These are phyloP conservation scores for Hystrix cristata DNA, from an alignment of 2,113 vertebrate species.

Conservation along the genomic window DNA sequence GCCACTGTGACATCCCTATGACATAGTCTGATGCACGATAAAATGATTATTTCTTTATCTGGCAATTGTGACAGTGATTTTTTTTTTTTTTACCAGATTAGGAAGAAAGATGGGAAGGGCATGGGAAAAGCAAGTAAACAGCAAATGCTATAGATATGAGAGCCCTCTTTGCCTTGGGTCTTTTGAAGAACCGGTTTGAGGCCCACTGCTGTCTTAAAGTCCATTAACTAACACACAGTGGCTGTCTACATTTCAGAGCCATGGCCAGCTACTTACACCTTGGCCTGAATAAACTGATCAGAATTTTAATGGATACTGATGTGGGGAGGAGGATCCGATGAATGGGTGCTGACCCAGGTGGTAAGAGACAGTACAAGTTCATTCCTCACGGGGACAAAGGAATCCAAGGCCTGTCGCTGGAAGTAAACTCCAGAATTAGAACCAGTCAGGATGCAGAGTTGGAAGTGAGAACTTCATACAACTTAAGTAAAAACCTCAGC, in stretches of 20 bases:
- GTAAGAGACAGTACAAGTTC: background rate
- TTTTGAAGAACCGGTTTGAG: background rate
- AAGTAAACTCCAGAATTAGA: background rate
- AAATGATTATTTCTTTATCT: constrained; percentile 77
- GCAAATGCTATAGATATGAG: background rate
- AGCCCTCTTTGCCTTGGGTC: background rate
- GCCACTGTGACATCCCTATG: constrained; percentile 69
- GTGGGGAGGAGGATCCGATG: background rate
- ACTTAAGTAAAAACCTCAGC: background rate
- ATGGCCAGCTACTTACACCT: background rate
- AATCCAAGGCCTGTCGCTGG: background rate
- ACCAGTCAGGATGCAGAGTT: background rate
- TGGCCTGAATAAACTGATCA: background rate
- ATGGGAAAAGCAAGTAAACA: background rate
- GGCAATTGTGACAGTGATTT: constrained; percentile 66
- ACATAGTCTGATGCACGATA: constrained; percentile 71
- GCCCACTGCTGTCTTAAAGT: background rate
- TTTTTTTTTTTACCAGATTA: background rate
- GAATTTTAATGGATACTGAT: background rate
- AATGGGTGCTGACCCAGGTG: background rate
- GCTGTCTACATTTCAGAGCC: background rate
- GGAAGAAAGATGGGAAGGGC: background rate
- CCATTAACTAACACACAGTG: background rate
- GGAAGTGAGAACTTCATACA: background rate
- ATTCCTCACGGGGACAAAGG: background rate